Evolutionary conservation across 2,797 vertebrate species (phyloP).

Genomic region (Dryobates pubescens): DNA sequence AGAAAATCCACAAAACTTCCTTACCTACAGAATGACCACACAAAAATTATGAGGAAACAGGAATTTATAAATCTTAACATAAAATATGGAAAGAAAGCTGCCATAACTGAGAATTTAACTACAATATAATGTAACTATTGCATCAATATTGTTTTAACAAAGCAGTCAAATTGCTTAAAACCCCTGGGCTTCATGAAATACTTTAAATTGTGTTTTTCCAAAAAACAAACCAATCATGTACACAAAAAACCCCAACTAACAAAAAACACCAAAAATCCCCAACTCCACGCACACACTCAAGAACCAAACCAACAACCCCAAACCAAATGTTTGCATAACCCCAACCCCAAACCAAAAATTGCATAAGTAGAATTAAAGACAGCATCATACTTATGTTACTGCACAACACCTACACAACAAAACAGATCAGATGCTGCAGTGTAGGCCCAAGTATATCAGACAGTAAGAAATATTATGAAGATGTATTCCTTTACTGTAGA

Average conservation of each 20-base stretch:
- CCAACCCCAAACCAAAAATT: background rate
- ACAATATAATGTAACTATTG: background rate
- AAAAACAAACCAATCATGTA: too few species aligned
- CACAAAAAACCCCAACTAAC: too few species aligned
- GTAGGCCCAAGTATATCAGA: background rate
- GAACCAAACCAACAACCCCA: too few species aligned
- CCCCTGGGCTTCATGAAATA: background rate
- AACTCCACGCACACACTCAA: too few species aligned
- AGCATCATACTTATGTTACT: background rate
- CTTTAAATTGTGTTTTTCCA: background rate
- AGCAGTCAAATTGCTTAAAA: background rate
- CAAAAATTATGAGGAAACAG: background rate
- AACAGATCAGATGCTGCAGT: background rate
- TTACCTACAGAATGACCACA: background rate
- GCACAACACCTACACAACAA: background rate
- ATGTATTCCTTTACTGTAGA: background rate
- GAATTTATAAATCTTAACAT: background rate
- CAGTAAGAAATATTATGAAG: background rate
- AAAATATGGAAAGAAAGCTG: background rate
- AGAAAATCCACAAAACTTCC: background rate
- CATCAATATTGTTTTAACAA: fast-evolving
- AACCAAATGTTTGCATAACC: fast-evolving
- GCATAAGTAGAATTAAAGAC: background rate
- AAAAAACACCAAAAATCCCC: background rate
- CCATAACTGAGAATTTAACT: background rate